Conservation (phyloP, 2,113 vertebrate species). For the Epinephelus cyanopodus region DNA sequence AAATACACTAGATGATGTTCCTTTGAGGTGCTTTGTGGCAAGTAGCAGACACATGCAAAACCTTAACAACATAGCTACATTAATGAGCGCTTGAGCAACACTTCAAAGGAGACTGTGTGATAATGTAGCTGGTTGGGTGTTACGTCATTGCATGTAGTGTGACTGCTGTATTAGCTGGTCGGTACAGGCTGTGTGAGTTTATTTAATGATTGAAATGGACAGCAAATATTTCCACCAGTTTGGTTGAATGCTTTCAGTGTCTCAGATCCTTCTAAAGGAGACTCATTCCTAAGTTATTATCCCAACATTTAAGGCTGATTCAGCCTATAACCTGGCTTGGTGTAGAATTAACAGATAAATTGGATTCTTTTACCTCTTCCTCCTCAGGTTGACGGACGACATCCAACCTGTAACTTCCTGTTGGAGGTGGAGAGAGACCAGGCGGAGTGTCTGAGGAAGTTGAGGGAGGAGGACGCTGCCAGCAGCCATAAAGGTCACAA, state of each 20-base stretch:
- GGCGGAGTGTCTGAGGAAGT: constrained; percentile 60
- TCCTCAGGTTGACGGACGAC: constrained; percentile 65
- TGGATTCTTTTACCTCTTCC: neutral
- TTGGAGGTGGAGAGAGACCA: constrained; percentile 77
- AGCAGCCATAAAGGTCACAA: constrained; percentile 58
- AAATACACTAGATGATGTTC: no score
- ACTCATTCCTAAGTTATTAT: neutral
- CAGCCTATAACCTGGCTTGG: no score
- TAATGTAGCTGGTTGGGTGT: no score
- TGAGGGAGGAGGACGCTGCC: constrained; percentile 46
- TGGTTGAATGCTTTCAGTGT: neutral
- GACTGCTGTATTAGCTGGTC: no score
- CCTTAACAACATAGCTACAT: no score
- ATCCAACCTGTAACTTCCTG: constrained; percentile 78
- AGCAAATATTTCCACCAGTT: neutral
- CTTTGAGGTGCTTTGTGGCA: no score
- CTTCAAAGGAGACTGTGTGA: no score
- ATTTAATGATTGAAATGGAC: neutral
- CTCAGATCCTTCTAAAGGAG: neutral
- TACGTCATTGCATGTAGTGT: no score
- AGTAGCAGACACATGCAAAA: no score
- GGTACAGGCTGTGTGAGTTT: neutral
- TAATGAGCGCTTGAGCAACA: no score
- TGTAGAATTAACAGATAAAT: neutral
- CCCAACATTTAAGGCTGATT: neutral